Percentiles rank a stretch among this genome's conserved stretches.
Conservation (phyloP, 1,140 invertebrate genomes). For the Atta texana region DNA sequence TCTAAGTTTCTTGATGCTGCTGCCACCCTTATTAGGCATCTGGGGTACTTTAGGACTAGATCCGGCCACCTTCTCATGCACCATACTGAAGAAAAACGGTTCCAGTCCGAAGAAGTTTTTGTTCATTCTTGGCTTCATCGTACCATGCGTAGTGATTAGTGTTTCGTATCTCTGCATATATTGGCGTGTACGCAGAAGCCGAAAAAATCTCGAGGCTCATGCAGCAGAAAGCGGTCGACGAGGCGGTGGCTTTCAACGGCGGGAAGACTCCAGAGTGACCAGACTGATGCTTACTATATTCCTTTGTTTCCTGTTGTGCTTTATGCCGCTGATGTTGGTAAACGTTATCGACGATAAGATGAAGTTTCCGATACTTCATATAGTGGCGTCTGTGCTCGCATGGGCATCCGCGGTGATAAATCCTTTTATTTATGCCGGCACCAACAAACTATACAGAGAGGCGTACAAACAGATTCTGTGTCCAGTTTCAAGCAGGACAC, state of each 20-base stretch:
- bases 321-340: conserved; percentile 94
- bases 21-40: conserved; percentile 92
- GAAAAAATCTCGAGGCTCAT: conserved; percentile 90
- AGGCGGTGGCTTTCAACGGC: conserved; percentile 80
- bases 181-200: conserved; percentile 91
- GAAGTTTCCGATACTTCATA: conserved; percentile 90
- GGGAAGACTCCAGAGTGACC: conserved; percentile 93
- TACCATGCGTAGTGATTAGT: conserved; percentile 94
- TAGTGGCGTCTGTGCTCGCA: conserved; percentile 93
- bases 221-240: conserved; percentile 83
- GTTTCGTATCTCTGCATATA: conserved; percentile 95
- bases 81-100: conserved; percentile 92
- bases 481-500: conserved; percentile 73
- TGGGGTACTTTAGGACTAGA: conserved; percentile 94
- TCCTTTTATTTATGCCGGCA: conserved; percentile 94
- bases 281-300: conserved; percentile 95
- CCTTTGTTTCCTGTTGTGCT: conserved; percentile 93
- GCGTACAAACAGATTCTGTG: conserved; percentile 91
- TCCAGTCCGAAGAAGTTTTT: conserved; percentile 94
- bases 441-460: conserved; percentile 93
- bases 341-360: conserved; percentile 93
- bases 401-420: conserved; percentile 96
- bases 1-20: conserved; percentile 87
- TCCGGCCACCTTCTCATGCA: conserved; percentile 93
- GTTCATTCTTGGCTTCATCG: conserved; percentile 93